Percentiles rank a stretch among this genome's conserved stretches.
Conservation (phyloP, 2,888 invertebrate species). For the Habrosyne pyritoides region DNA sequence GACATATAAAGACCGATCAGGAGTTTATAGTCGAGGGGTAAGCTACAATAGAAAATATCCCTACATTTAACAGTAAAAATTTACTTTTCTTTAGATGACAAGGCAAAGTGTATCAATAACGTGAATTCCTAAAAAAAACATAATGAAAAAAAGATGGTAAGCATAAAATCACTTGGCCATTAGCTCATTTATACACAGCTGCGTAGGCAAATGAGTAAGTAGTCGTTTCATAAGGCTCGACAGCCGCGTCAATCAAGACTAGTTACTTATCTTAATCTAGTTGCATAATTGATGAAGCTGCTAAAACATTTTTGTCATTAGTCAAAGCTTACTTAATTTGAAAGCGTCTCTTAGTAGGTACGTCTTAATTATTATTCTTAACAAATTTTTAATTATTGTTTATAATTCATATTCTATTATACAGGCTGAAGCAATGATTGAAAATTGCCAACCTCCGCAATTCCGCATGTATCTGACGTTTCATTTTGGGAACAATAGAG, state of each 20-base stretch:
- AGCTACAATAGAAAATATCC: too few species aligned
- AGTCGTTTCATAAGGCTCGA: constrained; percentile 8
- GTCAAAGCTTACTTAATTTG: constrained; percentile 8
- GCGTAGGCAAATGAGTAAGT: background rate
- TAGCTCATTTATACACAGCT: constrained; percentile 20
- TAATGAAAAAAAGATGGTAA: constrained; percentile 38
- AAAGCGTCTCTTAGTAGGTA: background rate
- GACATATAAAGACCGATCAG: background rate
- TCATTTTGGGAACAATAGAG: constrained; percentile 45
- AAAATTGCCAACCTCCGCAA: constrained; percentile 25
- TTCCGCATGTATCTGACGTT: constrained; percentile 44
- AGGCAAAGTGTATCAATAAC: background rate
- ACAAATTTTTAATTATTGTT: too few species aligned
- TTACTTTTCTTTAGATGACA: too few species aligned
- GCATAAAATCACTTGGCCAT: constrained; percentile 39
- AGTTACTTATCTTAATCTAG: constrained; percentile 16
- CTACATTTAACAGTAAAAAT: too few species aligned
- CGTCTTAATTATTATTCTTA: background rate
- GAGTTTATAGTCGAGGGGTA: too few species aligned
- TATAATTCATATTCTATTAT: too few species aligned
- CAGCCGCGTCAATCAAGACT: constrained; percentile 24
- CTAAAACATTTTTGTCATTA: constrained; percentile 17
- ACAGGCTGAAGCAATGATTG: constrained; percentile 21
- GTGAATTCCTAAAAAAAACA: constrained; percentile 14
- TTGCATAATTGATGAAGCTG: constrained; percentile 18